These are phyloP conservation scores for Acinonyx jubatus DNA, from an alignment of 2,113 vertebrate species.

Conservation along the genomic window DNA sequence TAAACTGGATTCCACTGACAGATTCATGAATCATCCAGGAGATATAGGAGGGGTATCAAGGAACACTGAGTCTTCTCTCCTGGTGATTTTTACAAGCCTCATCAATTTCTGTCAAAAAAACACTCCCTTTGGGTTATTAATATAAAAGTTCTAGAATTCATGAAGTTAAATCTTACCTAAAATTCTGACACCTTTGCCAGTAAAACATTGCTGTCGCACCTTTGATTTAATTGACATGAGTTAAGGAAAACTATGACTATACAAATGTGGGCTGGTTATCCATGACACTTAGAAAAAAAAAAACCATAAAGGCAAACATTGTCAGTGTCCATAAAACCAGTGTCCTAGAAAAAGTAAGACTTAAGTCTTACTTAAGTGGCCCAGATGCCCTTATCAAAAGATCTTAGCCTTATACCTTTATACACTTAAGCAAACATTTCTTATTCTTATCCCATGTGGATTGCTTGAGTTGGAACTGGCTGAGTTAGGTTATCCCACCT, in stretches of 20 bases:
- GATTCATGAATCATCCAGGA: constrained; percentile 2
- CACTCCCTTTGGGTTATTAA: constrained; percentile 47
- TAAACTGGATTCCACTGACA: neutral
- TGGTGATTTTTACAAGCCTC: constrained; percentile 38
- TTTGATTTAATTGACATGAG: constrained; percentile 50
- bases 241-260: constrained; percentile 28
- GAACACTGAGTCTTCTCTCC: neutral
- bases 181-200: constrained; percentile 18
- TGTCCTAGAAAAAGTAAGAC: neutral
- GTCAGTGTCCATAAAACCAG: neutral
- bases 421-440: neutral
- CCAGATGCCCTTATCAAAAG: constrained; percentile 31
- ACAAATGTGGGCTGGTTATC: neutral
- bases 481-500: neutral
- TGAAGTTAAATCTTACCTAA: constrained; percentile 47
- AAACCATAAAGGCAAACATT: neutral
- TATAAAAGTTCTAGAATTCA: constrained; percentile 38
- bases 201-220: constrained; percentile 6
- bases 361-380: neutral
- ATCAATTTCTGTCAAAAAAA: constrained; percentile 42
- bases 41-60: neutral
- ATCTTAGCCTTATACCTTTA: neutral
- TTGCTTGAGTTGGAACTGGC: neutral
- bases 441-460: neutral
- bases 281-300: neutral